Base-by-base conservation (phyloP, 2,888 invertebrate species). In the Autographa pulchrina region DNA sequence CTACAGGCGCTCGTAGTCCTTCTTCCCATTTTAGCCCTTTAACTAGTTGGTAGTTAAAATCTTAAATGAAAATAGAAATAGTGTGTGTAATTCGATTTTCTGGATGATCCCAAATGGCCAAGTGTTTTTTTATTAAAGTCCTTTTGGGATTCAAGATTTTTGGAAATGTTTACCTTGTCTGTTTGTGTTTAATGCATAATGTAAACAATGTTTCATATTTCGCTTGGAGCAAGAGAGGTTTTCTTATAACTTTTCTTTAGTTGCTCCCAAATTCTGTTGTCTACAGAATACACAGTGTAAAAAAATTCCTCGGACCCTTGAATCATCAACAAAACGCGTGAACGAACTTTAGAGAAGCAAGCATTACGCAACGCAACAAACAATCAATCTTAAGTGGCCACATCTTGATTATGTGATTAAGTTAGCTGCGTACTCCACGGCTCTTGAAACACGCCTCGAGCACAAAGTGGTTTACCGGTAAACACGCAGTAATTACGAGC, bases 391-490 rank as follows among this genome's bases (percentile, higher is more conserved):
- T 83, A 81, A 84, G 83, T 83, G 88, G 85, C 85, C 79, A 89
- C 88, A 87, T 88, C 90, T 91, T 90, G 91, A 92, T 93, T 92
- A 91, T 93, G 88, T 92, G 91, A 92, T 94, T 92, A 93, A 92
- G 89, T 91, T 90, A 89, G 84, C 87, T 88, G 76, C 74, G 72
- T 62, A 78, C 73, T 82, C 80, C 76, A 70, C 73, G 67, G 81
- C 68, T 62, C 74, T 75, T 76, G 64, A 75, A 76, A 76, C 75
- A 74, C 80, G 78, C 78, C 80, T 75, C 73, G 67, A 70, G 38
- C 65, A 54, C 65, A 73, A 65, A 75, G 78, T 74, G 83, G 69
- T 77, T 74, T 71, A 74, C 72, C 67, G 62, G 73, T 62, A 68
- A 75, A 78, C 63, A 68, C 67, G 73, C 62, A 75, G 79, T 76